Base-by-base conservation (phyloP, 2,888 invertebrate species). In the Phorcus lineatus region DNA sequence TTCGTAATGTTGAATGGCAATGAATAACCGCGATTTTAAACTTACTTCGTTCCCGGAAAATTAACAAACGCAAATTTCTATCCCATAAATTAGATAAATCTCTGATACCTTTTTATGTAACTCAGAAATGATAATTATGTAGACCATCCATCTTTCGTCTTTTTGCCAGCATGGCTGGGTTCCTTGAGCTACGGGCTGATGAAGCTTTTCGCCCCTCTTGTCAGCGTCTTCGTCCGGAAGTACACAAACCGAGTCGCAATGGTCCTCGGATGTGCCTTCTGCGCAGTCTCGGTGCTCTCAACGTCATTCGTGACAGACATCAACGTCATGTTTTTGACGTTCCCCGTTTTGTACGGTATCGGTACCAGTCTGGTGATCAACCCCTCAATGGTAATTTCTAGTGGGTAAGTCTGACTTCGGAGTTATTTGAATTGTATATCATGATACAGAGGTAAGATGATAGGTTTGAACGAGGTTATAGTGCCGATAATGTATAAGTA, bases 101-200 rank as follows among this genome's bases (percentile, higher is more conserved):
- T n/a, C n/a, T n/a, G n/a, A n/a, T n/a, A n/a, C n/a, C n/a, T n/a
- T n/a, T n/a, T n/a, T n/a, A n/a, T n/a, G n/a, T n/a, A n/a, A n/a
- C n/a, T n/a, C n/a, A n/a, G n/a, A n/a, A n/a, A n/a, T n/a, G n/a
- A n/a, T n/a, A n/a, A n/a, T 62, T 13, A 62, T 62, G 6, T 62
- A 6, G 4, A 1, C 13, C 11, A 6, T 47, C 47, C 11, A 1
- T 9, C 13, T 47, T 13, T 47, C 47, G n/a, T n/a, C n/a, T n/a
- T n/a, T 13, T 9, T 53, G 88, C 77, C 86, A 91, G 91, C 90
- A 77, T 90, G 90, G 90, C 80, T 90, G 31, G 91, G 90, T 11
- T 90, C 90, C 13, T 78, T 86, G 7, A 86, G 88, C 0, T 90
- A 89, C 78, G 91, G 91, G 4, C 79, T 90, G 7, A 87, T 89